Evolutionary conservation across 2,113 vertebrate genomes (phyloP).

Genomic region (Gallinago paraguaiae): DNA sequence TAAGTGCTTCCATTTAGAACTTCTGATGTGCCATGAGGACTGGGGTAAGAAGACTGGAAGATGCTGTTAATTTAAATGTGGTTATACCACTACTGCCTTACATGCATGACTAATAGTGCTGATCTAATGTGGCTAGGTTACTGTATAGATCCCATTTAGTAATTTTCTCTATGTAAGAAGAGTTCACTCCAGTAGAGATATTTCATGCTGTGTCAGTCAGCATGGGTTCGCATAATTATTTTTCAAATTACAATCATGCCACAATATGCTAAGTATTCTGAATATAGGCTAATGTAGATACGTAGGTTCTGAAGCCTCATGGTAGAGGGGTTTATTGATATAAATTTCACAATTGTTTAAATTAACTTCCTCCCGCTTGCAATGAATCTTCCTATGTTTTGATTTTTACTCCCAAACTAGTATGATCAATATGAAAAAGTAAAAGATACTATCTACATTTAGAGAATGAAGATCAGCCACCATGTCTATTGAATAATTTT

Average conservation of each 20-base stretch:
- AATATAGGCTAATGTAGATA: neutral
- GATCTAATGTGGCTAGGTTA: neutral
- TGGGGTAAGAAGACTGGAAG: neutral
- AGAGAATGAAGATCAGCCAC: neutral
- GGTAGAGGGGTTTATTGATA: neutral
- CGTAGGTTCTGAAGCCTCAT: neutral
- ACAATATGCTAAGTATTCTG: neutral
- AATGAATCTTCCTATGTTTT: neutral
- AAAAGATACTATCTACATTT: neutral
- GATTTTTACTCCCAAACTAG: neutral
- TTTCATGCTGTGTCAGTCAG: neutral
- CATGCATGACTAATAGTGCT: neutral
- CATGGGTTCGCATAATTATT: neutral
- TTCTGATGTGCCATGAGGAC: neutral
- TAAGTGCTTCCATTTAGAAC: neutral
- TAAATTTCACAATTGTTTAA: neutral
- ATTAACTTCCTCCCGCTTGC: neutral
- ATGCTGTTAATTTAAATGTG: neutral
- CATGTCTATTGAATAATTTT: neutral
- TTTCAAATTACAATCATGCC: neutral
- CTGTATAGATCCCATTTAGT: neutral
- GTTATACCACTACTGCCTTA: neutral
- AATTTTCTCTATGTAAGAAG: neutral
- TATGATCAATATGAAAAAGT: neutral
- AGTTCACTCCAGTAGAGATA: neutral